Base-by-base conservation (phyloP, 1,140 invertebrate genomes). In the Drosophila mojavensis region DNA sequence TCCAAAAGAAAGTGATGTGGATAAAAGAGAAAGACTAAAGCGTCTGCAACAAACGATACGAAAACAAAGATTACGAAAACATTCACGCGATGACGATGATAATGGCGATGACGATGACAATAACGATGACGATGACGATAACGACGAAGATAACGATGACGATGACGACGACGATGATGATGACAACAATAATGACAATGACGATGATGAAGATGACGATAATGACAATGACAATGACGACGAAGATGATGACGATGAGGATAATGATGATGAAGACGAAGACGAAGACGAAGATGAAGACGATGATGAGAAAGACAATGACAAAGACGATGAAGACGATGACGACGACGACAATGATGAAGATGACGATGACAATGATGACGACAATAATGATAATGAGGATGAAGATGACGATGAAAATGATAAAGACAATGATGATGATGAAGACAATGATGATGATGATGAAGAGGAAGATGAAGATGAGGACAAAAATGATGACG, bases 61-160 rank as follows among this genome's bases (percentile, higher is more conserved):
- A 92, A 92, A 92, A 92, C 75, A 92, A 59, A 84, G 64, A 93
- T 80, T 90, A 93, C 74, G 69, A 68, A 73, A 78, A 33, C 68
- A 71, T 63, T 48, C 50, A 28, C 64, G 30, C 5, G 9, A 61
- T 47, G 53, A 59, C n/a, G 68, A 70, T 4, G 67, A 76, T 2
- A 50, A 76, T 9, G 48, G 64, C 6, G 45, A 72, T 5, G 58
- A 78, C 0, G 39, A 80, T 11, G 89, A 93, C 3, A 86, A 94
- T 33, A 83, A 93, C 6, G 55, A 80, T 0, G 48, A 68, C 1
- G 83, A 94, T 1, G 85, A 94, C 28, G 75, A 92, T 6, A 47
- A 89, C 0, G 17, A 78, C 0, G 48, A 84, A 0, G 43, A 77
- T 0, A 39, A 73, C 3, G 15, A 82, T 0, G 13, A 86, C 7